phyloP scores from a whole-genome alignment of 2,888 invertebrate genomes.

The Schizaphis graminum region DNA sequence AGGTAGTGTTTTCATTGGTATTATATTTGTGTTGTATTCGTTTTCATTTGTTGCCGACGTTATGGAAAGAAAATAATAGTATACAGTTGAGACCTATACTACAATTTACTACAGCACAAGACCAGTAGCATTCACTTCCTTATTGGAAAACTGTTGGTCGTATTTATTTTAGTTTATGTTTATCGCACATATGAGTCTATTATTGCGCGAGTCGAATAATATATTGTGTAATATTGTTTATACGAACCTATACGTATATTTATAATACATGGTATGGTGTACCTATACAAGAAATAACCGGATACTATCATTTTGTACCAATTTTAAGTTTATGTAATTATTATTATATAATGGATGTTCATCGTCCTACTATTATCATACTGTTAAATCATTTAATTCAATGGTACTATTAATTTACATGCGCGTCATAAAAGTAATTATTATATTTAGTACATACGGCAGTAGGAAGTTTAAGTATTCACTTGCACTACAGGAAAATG shows the following conservation, averaged over 20 bases:
- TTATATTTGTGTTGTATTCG: neutral
- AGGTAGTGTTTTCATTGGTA: neutral
- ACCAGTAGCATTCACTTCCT: slow-evolving; percentile 49
- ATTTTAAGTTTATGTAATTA: slow-evolving; percentile 16
- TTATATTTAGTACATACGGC: neutral
- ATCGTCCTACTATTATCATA: neutral
- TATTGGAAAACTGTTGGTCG: slow-evolving; percentile 50
- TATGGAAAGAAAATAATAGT: slow-evolving; percentile 23
- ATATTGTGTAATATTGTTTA: slow-evolving; percentile 5
- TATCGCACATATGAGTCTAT: neutral
- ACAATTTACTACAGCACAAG: neutral
- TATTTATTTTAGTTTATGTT: slow-evolving; percentile 23
- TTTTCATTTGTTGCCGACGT: slow-evolving; percentile 17
- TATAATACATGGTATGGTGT: neutral
- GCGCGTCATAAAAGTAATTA: neutral
- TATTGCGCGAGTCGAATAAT: neutral
- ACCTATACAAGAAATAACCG: slow-evolving; percentile 3
- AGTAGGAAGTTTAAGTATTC: neutral
- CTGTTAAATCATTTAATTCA: neutral
- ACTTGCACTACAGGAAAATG: neutral
- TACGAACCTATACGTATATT: neutral
- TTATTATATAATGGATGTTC: neutral
- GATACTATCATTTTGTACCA: slow-evolving; percentile 31
- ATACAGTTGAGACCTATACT: neutral
- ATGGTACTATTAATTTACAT: neutral